Evolutionary conservation across 1,140 invertebrate genomes (phyloP).

Genomic region (Teleogryllus occipitalis): DNA sequence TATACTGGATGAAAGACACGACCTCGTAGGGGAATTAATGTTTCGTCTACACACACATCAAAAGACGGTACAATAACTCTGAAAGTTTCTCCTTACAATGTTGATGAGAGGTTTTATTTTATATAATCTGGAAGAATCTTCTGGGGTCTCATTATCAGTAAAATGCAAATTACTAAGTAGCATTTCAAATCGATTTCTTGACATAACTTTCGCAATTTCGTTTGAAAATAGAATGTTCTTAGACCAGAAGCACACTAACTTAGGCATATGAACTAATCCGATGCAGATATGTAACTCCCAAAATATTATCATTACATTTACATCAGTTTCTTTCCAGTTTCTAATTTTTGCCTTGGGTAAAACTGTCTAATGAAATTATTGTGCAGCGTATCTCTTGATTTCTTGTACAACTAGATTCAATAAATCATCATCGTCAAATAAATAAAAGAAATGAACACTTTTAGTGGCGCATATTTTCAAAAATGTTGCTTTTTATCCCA

Average conservation of each 20-base stretch:
- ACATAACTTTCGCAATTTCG: slow-evolving; percentile 22
- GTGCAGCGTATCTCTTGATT: no score
- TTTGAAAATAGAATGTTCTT: slow-evolving; percentile 30
- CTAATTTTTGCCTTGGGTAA: neutral
- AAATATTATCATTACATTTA: slow-evolving; percentile 22
- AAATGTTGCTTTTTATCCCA: no score
- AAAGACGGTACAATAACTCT: slow-evolving; percentile 30
- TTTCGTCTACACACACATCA: slow-evolving; percentile 36
- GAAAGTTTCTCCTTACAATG: slow-evolving; percentile 29
- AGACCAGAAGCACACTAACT: slow-evolving; percentile 18
- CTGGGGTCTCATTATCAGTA: slow-evolving; percentile 25
- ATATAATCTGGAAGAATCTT: slow-evolving; percentile 27
- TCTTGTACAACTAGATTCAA: no score
- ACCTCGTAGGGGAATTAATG: slow-evolving; percentile 35
- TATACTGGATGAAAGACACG: slow-evolving; percentile 35
- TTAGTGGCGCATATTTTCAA: no score
- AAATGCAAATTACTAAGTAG: slow-evolving; percentile 31
- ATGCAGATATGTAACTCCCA: slow-evolving; percentile 23
- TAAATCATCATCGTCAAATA: no score
- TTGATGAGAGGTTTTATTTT: slow-evolving; percentile 32
- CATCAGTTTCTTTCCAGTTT: slow-evolving; percentile 17
- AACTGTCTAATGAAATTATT: no score
- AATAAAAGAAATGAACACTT: no score
- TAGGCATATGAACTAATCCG: slow-evolving; percentile 18
- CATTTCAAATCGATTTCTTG: no score